Base-by-base conservation (phyloP, 2,888 invertebrate genomes). In the Leptothorax acervorum region DNA sequence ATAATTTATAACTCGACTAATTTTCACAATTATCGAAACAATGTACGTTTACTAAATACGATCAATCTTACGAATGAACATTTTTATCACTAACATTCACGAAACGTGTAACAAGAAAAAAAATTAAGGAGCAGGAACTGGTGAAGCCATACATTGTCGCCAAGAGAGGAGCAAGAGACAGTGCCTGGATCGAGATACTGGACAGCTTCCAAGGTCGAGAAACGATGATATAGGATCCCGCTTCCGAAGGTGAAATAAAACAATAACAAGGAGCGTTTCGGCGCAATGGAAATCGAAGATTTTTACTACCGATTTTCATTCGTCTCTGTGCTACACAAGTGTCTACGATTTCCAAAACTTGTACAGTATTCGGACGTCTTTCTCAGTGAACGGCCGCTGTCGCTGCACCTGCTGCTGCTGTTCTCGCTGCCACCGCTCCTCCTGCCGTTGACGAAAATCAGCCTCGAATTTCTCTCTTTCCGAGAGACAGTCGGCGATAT, bases 401-500 rank as follows among this genome's bases (percentile, higher is more conserved):
- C 35, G 55, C 4, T n/a, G 55, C n/a, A 39, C 51, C 39, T 48
- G 55, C n/a, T 53, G 70, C 76, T 84, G 87, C 70, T 45, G 74
- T 55, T 84, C 73, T 48, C 83, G 86, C 60, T 31, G 85, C 1
- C 73, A 55, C 60, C 82, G 65, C 65, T 89, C 90, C 70, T 86
- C 91, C 82, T 88, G 88, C 18, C 78, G 86, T 84, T 86, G 79
- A 39, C 82, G 85, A 81, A 86, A 83, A 71, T 86, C 81, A 31
- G 90, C 91, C 53, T 92, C 92, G 88, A 91, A 87, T 84, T 91
- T 92, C 88, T 93, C 92, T 76, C 88, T 92, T 79, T 93, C 93
- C 85, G 92, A 91, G 85, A 94, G 91, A 91, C 95, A 95, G 76
- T 95, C 94, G 74, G 93, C 92, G 83, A 95, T 90, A 92, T 95